Evolutionary conservation across 2,888 invertebrate genomes (phyloP).

Genomic region (Xestobium rufovillosum): DNA sequence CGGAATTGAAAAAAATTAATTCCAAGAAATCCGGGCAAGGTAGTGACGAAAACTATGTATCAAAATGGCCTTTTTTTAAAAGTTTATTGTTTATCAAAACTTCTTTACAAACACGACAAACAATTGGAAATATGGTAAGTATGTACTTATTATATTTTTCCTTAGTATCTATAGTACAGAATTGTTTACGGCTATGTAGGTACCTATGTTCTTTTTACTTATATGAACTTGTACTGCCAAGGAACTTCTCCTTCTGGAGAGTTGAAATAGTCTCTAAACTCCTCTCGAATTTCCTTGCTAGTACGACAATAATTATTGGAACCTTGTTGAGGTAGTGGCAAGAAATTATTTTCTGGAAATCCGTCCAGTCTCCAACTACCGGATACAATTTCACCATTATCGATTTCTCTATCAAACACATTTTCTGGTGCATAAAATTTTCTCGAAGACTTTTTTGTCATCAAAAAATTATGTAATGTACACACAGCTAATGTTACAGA

Average conservation of each 20-base stretch:
- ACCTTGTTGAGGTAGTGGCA: constrained; percentile 12
- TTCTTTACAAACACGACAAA: too few species aligned
- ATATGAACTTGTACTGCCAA: constrained; percentile 12
- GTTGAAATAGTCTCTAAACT: constrained; percentile 12
- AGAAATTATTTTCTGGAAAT: constrained; percentile 2
- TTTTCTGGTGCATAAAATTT: constrained; percentile 7
- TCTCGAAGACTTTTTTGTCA: too few species aligned
- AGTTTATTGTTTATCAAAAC: too few species aligned
- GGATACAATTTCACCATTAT: constrained; percentile 10
- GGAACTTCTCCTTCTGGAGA: constrained; percentile 13
- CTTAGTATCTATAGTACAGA: too few species aligned
- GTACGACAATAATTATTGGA: constrained; percentile 12
- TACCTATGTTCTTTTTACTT: too few species aligned
- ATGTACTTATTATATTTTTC: too few species aligned
- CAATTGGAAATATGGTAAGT: too few species aligned
- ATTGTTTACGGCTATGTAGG: too few species aligned
- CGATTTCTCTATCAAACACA: constrained; percentile 9
- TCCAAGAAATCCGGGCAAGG: constrained; percentile 5
- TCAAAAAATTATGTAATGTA: too few species aligned
- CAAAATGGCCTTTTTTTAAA: constrained; percentile 11
- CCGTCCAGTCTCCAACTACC: constrained; percentile 13
- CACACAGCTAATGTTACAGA: too few species aligned
- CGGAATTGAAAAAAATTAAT: constrained; percentile 7
- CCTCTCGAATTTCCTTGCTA: constrained; percentile 11
- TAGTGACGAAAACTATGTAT: constrained; percentile 10